These are phyloP conservation scores for Zygothrica quintamaculata DNA, from an alignment of 2,888 invertebrate species.

Conservation along the genomic window DNA sequence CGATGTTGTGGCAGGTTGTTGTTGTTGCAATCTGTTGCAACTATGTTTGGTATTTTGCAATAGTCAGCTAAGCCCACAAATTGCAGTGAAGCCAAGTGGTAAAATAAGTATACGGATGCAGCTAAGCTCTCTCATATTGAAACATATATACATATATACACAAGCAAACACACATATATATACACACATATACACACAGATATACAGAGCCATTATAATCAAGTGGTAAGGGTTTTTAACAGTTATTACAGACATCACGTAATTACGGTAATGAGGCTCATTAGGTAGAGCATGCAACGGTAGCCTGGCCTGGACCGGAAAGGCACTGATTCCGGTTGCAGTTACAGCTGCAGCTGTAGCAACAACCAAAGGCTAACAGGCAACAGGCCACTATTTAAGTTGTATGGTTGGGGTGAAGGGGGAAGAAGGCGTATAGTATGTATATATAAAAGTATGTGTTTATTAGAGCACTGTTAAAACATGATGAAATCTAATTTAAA, in stretches of 20 bases:
- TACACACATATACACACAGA: constrained; percentile 6
- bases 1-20: not conserved
- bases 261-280: constrained; percentile 75
- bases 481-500: constrained; percentile 13
- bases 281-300: constrained; percentile 44
- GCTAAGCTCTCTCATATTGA: constrained; percentile 6
- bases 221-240: constrained; percentile 34
- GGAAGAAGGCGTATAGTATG: not conserved
- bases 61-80: constrained; percentile 1
- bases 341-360: constrained; percentile 1
- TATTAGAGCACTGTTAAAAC: constrained; percentile 9
- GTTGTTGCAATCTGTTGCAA: not conserved
- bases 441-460: constrained; percentile 7
- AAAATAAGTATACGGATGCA: not conserved
- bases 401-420: not conserved
- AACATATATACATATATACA: constrained; percentile 8
- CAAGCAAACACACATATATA: not conserved
- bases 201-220: constrained; percentile 20
- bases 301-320: constrained; percentile 18
- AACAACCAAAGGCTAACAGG: too few species aligned
- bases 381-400: too few species aligned
- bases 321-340: constrained; percentile 5
- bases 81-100: not conserved
- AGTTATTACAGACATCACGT: constrained; percentile 45
- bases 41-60: not conserved